Conservation (phyloP, 2,888 invertebrate species). For the Platypus cylindrus region DNA sequence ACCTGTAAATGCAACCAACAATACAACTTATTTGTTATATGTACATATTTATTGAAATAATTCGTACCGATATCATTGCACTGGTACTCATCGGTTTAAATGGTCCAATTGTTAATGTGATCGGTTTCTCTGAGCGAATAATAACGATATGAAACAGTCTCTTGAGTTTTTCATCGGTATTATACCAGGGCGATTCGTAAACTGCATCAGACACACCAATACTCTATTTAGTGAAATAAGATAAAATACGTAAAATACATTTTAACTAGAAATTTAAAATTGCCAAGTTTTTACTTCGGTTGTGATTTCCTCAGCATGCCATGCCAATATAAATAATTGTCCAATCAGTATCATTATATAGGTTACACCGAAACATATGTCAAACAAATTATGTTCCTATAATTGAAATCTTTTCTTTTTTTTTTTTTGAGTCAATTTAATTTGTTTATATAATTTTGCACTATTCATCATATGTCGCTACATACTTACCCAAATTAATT, state of each 20-base stretch:
- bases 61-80: slow-evolving; percentile 5
- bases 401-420: not conserved
- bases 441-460: too few relatives aligned
- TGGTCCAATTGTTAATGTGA: slow-evolving; percentile 5
- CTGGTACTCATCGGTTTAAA: slow-evolving; percentile 2
- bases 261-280: too few relatives aligned
- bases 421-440: too few relatives aligned
- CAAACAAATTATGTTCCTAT: slow-evolving; percentile 4
- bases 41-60: not conserved
- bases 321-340: slow-evolving; percentile 7
- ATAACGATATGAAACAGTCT: slow-evolving; percentile 2
- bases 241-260: not conserved
- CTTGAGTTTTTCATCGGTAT: slow-evolving; percentile 1
- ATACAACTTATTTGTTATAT: too few relatives aligned
- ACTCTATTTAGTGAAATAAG: slow-evolving; percentile 6
- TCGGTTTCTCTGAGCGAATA: slow-evolving; percentile 3
- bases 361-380: slow-evolving; percentile 1
- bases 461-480: too few relatives aligned
- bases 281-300: slow-evolving; percentile 4
- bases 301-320: slow-evolving; percentile 6
- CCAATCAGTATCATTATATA: slow-evolving; percentile 5
- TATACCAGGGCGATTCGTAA: slow-evolving; percentile 4
- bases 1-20: slow-evolving; percentile 2
- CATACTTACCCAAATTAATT: slow-evolving; percentile 4
- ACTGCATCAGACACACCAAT: slow-evolving; percentile 4